Percentiles rank a stretch among this genome's conserved stretches.
phyloP scores from a whole-genome alignment of 2,113 vertebrate species.

The Emydura subglobosa region DNA sequence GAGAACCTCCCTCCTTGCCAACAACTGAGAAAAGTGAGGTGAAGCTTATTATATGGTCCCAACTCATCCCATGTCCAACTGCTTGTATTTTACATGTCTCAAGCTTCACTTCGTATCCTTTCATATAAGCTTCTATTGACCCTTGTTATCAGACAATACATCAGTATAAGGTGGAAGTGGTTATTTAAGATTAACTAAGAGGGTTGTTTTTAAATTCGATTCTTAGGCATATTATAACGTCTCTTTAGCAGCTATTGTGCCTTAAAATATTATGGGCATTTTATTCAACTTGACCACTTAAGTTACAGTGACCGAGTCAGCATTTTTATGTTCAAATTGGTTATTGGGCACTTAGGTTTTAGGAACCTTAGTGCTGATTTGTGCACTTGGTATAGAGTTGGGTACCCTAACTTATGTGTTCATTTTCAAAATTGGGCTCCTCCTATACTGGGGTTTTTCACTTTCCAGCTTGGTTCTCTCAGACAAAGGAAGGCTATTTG shows the following conservation, averaged over 20 bases:
- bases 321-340: background rate
- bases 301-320: background rate
- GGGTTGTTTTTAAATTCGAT: background rate
- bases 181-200: background rate
- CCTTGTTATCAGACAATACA: background rate
- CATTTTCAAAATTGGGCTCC: background rate
- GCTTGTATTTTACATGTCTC: fast-evolving
- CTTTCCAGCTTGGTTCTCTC: background rate
- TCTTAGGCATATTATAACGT: background rate
- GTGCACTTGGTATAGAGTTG: background rate
- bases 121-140: background rate
- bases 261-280: background rate
- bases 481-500: background rate
- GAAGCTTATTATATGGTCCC: background rate
- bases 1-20: background rate
- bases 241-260: background rate
- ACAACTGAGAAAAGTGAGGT: background rate
- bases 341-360: background rate
- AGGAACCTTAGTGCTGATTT: background rate
- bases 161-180: background rate
- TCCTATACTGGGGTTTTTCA: background rate
- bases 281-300: background rate
- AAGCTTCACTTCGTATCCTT: background rate
- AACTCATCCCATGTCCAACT: fast-evolving
- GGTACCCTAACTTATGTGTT: background rate